A percentile compares a stretch with the other conserved stretches of the same genome.
phyloP scores from a whole-genome alignment of 2,113 vertebrate species.

The Poecile atricapillus region DNA sequence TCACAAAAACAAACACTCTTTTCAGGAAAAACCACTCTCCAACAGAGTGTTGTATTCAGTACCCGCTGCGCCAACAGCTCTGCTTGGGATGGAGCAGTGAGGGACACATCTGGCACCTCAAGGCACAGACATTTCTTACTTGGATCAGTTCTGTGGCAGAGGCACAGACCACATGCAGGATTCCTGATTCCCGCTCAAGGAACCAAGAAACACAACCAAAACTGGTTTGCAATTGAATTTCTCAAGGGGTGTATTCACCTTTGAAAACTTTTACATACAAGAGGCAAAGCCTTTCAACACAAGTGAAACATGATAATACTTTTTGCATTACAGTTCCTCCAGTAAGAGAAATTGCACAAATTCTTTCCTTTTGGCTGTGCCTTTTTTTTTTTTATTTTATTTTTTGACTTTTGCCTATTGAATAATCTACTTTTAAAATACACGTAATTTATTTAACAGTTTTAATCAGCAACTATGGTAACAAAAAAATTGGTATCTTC shows the following conservation, averaged over 20 bases:
- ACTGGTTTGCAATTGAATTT: neutral
- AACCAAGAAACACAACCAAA: neutral
- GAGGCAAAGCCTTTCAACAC: neutral
- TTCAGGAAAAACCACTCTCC: neutral
- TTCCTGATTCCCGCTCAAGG: neutral
- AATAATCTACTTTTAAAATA: neutral
- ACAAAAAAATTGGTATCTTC: neutral
- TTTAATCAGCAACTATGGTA: neutral
- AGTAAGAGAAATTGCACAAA: neutral
- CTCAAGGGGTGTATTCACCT: neutral
- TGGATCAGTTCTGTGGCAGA: rapidly evolving
- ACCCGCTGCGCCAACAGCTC: neutral
- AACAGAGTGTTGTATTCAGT: neutral
- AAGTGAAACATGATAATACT: rapidly evolving
- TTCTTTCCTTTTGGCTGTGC: neutral
- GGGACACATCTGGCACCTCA: rapidly evolving
- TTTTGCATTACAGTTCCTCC: neutral
- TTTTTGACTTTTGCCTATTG: neutral
- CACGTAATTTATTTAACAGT: neutral
- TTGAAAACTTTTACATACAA: neutral
- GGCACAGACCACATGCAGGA: neutral
- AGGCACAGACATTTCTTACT: neutral
- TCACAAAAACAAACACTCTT: neutral
- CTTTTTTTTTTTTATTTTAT: neutral
- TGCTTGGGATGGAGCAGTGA: neutral